Conservation (phyloP, 2,888 invertebrate species). For the Drosophila ustulata region DNA sequence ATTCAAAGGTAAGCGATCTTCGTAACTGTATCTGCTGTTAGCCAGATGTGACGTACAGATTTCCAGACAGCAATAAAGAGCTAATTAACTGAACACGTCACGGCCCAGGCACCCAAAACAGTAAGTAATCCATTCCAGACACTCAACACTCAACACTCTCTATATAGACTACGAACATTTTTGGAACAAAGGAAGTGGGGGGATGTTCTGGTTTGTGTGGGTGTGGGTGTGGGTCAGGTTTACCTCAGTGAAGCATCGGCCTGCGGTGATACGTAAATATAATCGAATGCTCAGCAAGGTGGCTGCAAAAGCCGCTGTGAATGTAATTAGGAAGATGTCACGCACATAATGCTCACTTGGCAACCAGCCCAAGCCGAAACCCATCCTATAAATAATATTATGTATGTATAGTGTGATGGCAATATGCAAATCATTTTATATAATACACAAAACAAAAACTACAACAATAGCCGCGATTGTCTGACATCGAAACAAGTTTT, state of each 20-base stretch:
- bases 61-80: not conserved
- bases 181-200: not conserved
- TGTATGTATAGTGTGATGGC: slow-evolving; percentile 37
- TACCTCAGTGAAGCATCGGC: slow-evolving; percentile 83
- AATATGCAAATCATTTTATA: slow-evolving; percentile 68
- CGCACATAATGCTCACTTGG: slow-evolving; percentile 76
- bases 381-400: slow-evolving; percentile 80
- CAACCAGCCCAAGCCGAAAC: slow-evolving; percentile 75
- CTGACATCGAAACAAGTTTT: slow-evolving; percentile 65
- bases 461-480: slow-evolving; percentile 28
- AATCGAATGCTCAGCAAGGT: slow-evolving; percentile 81
- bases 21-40: slow-evolving; percentile 29
- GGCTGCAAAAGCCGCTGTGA: slow-evolving; percentile 76
- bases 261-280: slow-evolving; percentile 82
- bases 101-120: slow-evolving; percentile 19
- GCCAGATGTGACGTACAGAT: slow-evolving; percentile 25
- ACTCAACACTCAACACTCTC: not conserved
- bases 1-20: slow-evolving; percentile 50
- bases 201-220: not conserved
- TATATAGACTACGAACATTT: not conserved
- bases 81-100: slow-evolving; percentile 54
- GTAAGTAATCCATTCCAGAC: slow-evolving; percentile 3
- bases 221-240: slow-evolving; percentile 31
- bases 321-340: slow-evolving; percentile 74
- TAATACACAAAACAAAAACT: slow-evolving; percentile 30